A percentile compares a stretch with the other conserved stretches of the same genome.
Evolutionary conservation across 2,888 invertebrate species (phyloP).

Genomic region (Folsomia manolachei): DNA sequence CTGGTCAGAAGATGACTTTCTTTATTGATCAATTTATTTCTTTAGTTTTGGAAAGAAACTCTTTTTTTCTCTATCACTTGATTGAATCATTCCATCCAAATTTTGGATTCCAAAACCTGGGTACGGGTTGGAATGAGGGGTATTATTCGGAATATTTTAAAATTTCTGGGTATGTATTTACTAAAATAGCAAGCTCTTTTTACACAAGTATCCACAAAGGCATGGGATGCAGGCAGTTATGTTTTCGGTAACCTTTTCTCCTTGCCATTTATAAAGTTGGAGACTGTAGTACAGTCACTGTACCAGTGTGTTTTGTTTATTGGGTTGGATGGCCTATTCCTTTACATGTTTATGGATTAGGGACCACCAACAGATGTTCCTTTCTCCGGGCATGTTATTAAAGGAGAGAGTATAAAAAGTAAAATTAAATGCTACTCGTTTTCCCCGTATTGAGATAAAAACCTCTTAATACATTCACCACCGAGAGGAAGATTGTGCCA

Average conservation of each 20-base stretch:
- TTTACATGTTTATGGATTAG: conserved; percentile 21
- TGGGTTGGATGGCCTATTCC: neutral
- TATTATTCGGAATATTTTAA: neutral
- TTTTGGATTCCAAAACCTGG: neutral
- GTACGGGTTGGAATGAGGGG: neutral
- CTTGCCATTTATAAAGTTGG: neutral
- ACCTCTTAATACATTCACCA: conserved; percentile 18
- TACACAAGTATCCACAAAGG: too few relatives aligned
- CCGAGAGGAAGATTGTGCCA: neutral
- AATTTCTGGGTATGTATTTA: neutral
- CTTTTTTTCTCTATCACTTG: neutral
- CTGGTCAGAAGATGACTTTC: neutral
- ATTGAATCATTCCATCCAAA: neutral
- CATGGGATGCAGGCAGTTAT: too few relatives aligned
- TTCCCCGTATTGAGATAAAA: conserved; percentile 16
- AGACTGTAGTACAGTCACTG: too few relatives aligned
- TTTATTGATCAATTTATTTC: neutral
- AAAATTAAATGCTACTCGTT: conserved; percentile 18
- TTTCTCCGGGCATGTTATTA: conserved; percentile 14
- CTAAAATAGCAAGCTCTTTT: neutral
- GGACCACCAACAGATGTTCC: conserved; percentile 15
- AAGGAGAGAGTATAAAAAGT: conserved; percentile 17
- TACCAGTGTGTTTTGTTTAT: neutral
- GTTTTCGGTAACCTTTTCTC: neutral
- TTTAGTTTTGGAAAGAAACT: neutral